Evolutionary conservation across 2,797 vertebrate species (phyloP).

Genomic region (Falco naumanni): DNA sequence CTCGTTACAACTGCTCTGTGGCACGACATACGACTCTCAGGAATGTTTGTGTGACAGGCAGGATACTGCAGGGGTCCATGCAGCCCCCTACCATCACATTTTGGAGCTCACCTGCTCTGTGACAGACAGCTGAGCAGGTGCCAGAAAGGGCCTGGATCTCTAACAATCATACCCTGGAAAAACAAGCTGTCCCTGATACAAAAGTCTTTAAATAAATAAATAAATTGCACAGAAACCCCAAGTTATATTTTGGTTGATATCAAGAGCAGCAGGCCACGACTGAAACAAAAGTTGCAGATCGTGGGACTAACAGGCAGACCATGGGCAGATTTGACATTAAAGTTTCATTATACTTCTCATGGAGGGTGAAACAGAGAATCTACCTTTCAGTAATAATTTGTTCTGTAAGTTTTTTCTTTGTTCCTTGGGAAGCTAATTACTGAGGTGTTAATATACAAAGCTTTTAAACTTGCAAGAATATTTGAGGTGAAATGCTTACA

Average conservation of each 20-base stretch:
- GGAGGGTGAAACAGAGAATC: neutral
- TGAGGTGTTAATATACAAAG: neutral
- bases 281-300: neutral
- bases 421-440: neutral
- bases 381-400: neutral
- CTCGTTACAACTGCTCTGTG: neutral
- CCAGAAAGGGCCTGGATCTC: neutral
- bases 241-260: neutral
- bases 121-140: neutral
- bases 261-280: neutral
- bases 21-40: neutral
- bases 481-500: neutral
- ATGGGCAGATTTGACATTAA: neutral
- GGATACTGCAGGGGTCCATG: neutral
- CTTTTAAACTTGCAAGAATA: neutral
- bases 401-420: neutral
- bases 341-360: neutral
- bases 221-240: neutral
- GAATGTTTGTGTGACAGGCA: no score
- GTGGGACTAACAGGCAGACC: neutral
- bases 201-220: neutral
- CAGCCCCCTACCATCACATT: neutral
- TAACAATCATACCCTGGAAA: neutral
- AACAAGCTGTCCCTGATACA: neutral
- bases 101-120: neutral